phyloP scores from a whole-genome alignment of 2,113 vertebrate species.

The Caranx melampygus region DNA sequence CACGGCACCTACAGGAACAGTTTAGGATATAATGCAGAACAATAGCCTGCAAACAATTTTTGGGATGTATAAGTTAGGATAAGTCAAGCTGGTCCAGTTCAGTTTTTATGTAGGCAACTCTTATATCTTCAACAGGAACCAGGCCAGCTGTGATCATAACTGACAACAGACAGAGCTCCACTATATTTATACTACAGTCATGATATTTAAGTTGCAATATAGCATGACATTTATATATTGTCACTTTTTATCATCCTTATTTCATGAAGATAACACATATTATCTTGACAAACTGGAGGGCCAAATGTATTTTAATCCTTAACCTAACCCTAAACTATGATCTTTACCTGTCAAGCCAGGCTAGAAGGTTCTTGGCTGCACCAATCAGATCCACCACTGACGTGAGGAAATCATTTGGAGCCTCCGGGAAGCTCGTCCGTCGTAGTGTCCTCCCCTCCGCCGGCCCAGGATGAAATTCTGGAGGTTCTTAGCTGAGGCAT shows the following conservation, averaged over 20 bases:
- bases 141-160: no score
- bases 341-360: constrained; percentile 92
- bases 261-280: neutral
- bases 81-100: no score
- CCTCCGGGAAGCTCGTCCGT: constrained; percentile 88
- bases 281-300: neutral
- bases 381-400: constrained; percentile 93
- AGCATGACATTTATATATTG: no score
- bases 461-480: constrained; percentile 93
- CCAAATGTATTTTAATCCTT: neutral
- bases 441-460: constrained; percentile 91
- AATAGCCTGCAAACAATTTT: neutral
- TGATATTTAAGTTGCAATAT: no score
- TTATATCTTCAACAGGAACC: no score
- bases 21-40: neutral
- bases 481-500: constrained; percentile 92
- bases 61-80: no score
- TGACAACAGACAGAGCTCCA: no score
- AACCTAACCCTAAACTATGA: no score
- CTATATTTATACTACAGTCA: no score
- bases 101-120: no score
- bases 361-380: constrained; percentile 91
- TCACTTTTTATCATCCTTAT: neutral
- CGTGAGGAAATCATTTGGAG: constrained; percentile 91
- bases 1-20: no score